A percentile compares a stretch with the other conserved stretches of the same genome.
Evolutionary conservation across 1,140 invertebrate genomes (phyloP).

Genomic region (Dendroctonus ponderosae): DNA sequence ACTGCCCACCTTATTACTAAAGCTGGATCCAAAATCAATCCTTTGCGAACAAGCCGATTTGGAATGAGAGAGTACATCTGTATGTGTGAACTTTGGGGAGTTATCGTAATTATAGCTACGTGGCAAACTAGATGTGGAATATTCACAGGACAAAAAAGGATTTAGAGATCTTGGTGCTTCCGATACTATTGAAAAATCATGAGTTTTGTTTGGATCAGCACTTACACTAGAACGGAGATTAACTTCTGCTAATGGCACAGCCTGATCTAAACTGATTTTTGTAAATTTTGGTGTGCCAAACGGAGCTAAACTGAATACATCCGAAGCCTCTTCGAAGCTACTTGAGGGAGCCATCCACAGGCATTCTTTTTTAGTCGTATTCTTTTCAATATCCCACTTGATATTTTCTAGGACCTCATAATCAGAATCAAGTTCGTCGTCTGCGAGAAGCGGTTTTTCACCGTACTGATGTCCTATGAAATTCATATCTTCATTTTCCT

Average conservation of each 20-base stretch:
- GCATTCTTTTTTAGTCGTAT: constrained; percentile 33
- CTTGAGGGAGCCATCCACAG: constrained; percentile 46
- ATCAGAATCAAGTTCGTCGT: constrained; percentile 75
- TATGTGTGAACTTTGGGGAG: constrained; percentile 1
- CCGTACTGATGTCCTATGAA: constrained; percentile 78
- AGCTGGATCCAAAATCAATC: no score
- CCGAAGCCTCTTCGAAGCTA: constrained; percentile 52
- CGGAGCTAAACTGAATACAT: constrained; percentile 75
- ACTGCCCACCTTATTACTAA: no score
- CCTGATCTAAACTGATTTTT: constrained; percentile 5
- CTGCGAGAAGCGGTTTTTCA: constrained; percentile 72
- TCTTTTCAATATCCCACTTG: constrained; percentile 48
- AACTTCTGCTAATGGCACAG: background rate
- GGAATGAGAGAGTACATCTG: no score
- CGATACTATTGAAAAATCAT: background rate
- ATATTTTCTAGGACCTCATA: constrained; percentile 48
- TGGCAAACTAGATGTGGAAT: constrained; percentile 26
- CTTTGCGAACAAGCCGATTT: no score
- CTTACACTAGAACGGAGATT: background rate
- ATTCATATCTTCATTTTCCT: constrained; percentile 52
- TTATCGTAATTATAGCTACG: constrained; percentile 40
- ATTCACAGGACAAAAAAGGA: constrained; percentile 39
- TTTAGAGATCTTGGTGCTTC: constrained; percentile 27
- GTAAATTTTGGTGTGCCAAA: constrained; percentile 60
- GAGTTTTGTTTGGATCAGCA: background rate